Percentiles rank a stretch among this genome's conserved stretches.
These are phyloP conservation scores for Lophura swinhoii DNA, from an alignment of 2,797 vertebrate species.

Conservation along the genomic window DNA sequence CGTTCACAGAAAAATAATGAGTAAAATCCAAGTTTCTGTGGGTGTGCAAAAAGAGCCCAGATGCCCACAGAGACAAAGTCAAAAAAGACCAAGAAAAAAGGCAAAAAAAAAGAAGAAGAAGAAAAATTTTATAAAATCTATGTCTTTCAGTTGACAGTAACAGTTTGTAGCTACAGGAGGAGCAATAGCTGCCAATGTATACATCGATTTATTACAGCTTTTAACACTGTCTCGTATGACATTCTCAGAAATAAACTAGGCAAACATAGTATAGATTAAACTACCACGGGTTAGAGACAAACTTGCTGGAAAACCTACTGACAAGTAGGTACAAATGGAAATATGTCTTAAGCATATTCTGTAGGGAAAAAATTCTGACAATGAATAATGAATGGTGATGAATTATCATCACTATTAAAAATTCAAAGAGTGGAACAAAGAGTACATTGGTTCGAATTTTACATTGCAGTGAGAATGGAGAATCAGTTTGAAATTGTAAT, in stretches of 20 bases:
- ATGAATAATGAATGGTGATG: rapidly evolving
- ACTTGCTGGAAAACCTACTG: neutral
- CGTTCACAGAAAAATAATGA: neutral
- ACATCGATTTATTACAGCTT: slow-evolving; percentile 39
- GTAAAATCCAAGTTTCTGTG: neutral
- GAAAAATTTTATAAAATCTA: neutral
- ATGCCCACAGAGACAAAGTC: neutral
- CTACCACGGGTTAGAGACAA: neutral
- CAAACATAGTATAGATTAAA: neutral
- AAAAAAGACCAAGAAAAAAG: neutral
- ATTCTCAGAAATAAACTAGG: slow-evolving; percentile 41
- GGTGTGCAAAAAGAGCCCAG: neutral
- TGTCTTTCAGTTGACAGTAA: slow-evolving; percentile 18
- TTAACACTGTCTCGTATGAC: slow-evolving; percentile 66
- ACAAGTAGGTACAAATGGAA: slow-evolving; percentile 1
- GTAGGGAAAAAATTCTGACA: neutral
- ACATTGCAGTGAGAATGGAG: rapidly evolving
- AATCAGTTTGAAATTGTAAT: neutral
- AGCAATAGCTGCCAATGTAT: slow-evolving; percentile 43
- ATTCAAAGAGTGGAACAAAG: neutral
- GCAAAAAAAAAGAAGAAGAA: neutral
- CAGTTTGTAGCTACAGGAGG: neutral
- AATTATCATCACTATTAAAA: neutral
- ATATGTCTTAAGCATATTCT: neutral
- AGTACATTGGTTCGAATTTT: neutral